Evolutionary conservation across 1,140 invertebrate species (phyloP), one percentile per base, ranked within the genome.

Genomic region (Papilio helenus): DNA sequence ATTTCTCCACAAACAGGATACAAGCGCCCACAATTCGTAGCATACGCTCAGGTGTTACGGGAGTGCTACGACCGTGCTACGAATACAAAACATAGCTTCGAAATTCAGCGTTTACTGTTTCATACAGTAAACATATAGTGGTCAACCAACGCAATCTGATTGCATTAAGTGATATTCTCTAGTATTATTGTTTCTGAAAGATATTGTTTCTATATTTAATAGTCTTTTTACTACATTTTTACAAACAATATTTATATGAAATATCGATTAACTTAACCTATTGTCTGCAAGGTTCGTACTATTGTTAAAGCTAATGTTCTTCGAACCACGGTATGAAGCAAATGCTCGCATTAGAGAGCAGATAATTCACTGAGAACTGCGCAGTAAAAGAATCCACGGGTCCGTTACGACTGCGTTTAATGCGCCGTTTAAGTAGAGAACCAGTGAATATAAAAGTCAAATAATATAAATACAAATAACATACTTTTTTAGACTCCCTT

Each of bases 1-100:
- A 68, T 68, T 68, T 68, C 61, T 68, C 23, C 61, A 68, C 61
- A 68, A 68, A 68, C 61, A 68, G 61, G 61, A 49, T 49, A 74
- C 39, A 74, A 74, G 10, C 72, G 14, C 10, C 39, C 20, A 49
- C 72, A 49, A 46, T 42, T 49, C 72, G 72, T 74, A 74, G 44
- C 85, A 84, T 82, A 81, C 79, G 84, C 51, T 44, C 83, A 88
- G 86, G 86, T 88, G 85, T 85, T 85, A 88, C 85, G 83, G 68
- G 74, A 80, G 79, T 77, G 79, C 85, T 85, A 84, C 86, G 81
- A 76, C 42, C 73, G 82, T 79, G 82, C 85, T 83, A 86, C 85
- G 76, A 80, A 34, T 81, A 81, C 82, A 82, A 80, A 79, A 4
- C 77, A 51, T 46, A 42, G 72, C 55, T 46, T 14, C 26, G 16